Evolutionary conservation across 2,797 vertebrate genomes (phyloP), one percentile per base, ranked within the genome.

Genomic region (Takifugu ocellatus): DNA sequence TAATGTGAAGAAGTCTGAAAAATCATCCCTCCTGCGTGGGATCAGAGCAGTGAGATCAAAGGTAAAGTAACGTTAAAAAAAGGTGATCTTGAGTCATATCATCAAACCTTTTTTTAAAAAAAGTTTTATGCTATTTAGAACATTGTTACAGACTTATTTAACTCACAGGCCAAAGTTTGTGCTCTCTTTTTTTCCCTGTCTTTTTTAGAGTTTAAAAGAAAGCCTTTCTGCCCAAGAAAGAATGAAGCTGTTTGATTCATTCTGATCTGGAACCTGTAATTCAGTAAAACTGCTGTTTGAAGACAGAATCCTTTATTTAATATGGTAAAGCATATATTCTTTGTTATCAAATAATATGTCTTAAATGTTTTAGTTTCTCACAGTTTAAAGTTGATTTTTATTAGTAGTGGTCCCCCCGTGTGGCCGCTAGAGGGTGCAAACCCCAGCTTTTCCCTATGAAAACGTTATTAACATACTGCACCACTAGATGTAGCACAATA

Each of bases 1-100:
- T 84, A 91, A 93, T 73, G 79, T 90, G 77, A 95, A 94, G 88
- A 94, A 93, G 70, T 49, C 83, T 57, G 93, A 94, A 79, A 94
- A 93, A 77, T 61, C 90, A 45, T 87, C 82, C 72, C 80, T 94
- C 75, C 75, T 87, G 71, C 84, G 86, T 73, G 92, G 92, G 76
- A 83, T 94, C 85, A 89, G 95, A 94, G 93, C 89, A 87, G 80
- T 84, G 86, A 78, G 74, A 56, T 85, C 85, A 8, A 77, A 83
- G 83, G 86, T 88, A 74, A 59, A 44, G 31, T 46, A 21, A 21
- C 44, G 3, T 46, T 7, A n/a, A 16, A 6, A 16, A 17, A 45
- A 45, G 43, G 2, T 10, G 16, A 17, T n/a, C 17, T 7, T 21
- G 16, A n/a, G 6, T 46, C 17, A 46, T n/a, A 21, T 46, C 16